Percentiles rank a stretch among this genome's conserved stretches.
Conservation (phyloP, 2,888 invertebrate species). For the Aplocera efformata region DNA sequence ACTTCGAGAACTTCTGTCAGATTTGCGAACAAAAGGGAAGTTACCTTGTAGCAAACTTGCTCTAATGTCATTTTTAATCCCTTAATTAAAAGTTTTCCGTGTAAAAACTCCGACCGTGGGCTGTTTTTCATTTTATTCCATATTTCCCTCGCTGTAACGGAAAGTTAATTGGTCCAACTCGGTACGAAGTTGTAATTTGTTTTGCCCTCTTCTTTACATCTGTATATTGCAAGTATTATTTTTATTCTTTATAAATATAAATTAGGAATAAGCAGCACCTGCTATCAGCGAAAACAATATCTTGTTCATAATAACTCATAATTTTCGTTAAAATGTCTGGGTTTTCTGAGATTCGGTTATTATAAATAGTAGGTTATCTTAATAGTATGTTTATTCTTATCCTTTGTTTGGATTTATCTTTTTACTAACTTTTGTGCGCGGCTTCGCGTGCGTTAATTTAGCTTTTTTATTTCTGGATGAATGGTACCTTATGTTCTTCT, state of each 20-base stretch:
- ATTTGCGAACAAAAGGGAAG: slow-evolving; percentile 60
- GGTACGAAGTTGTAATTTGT: slow-evolving; percentile 75
- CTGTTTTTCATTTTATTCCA: slow-evolving; percentile 76
- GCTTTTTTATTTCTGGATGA: too few relatives aligned
- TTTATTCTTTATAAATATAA: slow-evolving; percentile 46
- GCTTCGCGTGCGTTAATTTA: too few relatives aligned
- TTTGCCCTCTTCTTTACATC: slow-evolving; percentile 60
- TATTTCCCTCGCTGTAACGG: slow-evolving; percentile 74
- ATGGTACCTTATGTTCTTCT: too few relatives aligned
- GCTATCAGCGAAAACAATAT: slow-evolving; percentile 28
- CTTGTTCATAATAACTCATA: slow-evolving; percentile 26
- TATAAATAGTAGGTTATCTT: background rate
- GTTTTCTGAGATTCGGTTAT: slow-evolving; percentile 7
- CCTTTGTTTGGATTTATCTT: slow-evolving; percentile 26
- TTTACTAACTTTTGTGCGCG: too few relatives aligned
- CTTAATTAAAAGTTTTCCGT: slow-evolving; percentile 76
- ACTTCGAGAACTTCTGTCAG: slow-evolving; percentile 41
- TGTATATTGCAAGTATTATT: slow-evolving; percentile 66
- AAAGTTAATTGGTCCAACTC: slow-evolving; percentile 78
- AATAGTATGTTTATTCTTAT: too few relatives aligned
- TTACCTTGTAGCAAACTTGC: slow-evolving; percentile 67
- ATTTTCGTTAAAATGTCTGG: slow-evolving; percentile 30
- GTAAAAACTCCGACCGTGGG: slow-evolving; percentile 64
- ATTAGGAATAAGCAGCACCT: slow-evolving; percentile 29
- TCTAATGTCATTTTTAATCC: slow-evolving; percentile 79